Evolutionary conservation across 2,797 vertebrate genomes (phyloP), one percentile per base, ranked within the genome.

Genomic region (Petrocephalus sullivani): DNA sequence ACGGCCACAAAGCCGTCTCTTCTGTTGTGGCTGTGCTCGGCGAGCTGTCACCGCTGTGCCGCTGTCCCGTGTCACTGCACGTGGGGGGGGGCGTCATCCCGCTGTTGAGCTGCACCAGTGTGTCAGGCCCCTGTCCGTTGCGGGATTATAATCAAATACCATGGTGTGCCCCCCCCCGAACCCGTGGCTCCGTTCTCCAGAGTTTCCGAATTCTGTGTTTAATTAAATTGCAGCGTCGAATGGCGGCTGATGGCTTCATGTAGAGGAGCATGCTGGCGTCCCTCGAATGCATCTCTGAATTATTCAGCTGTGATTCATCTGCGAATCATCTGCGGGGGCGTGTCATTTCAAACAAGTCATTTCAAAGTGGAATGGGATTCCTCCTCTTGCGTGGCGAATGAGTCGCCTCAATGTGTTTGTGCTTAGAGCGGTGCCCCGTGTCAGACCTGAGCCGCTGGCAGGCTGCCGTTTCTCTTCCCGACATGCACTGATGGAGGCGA

Each of bases 201-300:
- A 21, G 58, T 89, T 85, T 75, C 56, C 14, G 41, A 84, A 85
- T 51, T 23, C 49, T 2, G n/a, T 85, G 81, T 87, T 23, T 87
- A 87, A 87, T 87, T 84, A 85, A 89, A 87, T 57, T 7, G n/a
- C 83, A 57, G 86, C 81, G 33, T 75, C 67, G 71, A 67, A 84
- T 71, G 41, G 46, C 49, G 37, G 12, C 49, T 41, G 14, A 2
- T n/a, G 75, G 88, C 57, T 46, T 46, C 41, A 46, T 4, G 41
- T 46, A 46, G 41, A 46, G 41, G 41, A 4, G 41, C 41, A 46
- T 46, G 41, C 41, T 46, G 41, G 41, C 3, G 41, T 4, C 4
- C 33, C 67, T 2, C 33, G 16, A 75, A 75, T 7, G 3, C 28
- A 33, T 41, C 67, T 19, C 67, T 75, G 67, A 75, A 75, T 75